Base-by-base conservation (phyloP, 2,797 vertebrate species). In the Scarus forsteni region DNA sequence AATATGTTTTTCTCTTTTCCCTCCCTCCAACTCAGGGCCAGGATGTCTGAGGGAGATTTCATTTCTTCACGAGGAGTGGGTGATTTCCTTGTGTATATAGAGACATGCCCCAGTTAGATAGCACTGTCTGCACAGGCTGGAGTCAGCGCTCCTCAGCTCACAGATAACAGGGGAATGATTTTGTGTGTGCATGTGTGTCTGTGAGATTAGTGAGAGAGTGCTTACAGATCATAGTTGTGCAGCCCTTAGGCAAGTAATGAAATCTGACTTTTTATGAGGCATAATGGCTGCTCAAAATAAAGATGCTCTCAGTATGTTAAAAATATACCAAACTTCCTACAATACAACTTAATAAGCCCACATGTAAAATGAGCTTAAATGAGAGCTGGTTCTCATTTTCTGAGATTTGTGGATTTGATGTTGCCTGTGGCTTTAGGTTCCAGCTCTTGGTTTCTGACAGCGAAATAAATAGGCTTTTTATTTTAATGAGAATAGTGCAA, bases 131-230 rank as follows among this genome's bases (percentile, higher is more conserved):
- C 92, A 89, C 89, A 89, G 85, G 84, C 78, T 81, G 78, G 88
- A 95, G 90, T 93, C 93, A 92, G 87, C 86, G 89, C 89, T 94
- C 91, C 91, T 91, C 72, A 66, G 83, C 79, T n/a, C 83, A 84
- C 80, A 91, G 95, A 96, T 95, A 95, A 95, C 92, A 78, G 52
- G 48, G 65, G 46, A 75, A 84, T 39, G 34, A 66, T 77, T 85
- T 77, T 79, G 73, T 4, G 27, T 4, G 4, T 75, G 74, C 48
- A 63, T 75, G 53, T 66, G 53, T 57, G 73, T 66, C 39, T 80
- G 75, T 75, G 71, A 68, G 27, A 65, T 64, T 60, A 68, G 61
- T 60, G 16, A 77, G 63, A 73, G 58, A 62, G 58, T 36, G 54
- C 51, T 76, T 60, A 79, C 67, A 74, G 73, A 83, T 66, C 71